Evolutionary conservation across 37 sponge, comb jelly and placozoan genomes (phyloP).

Genomic region (Agelas oroides): DNA sequence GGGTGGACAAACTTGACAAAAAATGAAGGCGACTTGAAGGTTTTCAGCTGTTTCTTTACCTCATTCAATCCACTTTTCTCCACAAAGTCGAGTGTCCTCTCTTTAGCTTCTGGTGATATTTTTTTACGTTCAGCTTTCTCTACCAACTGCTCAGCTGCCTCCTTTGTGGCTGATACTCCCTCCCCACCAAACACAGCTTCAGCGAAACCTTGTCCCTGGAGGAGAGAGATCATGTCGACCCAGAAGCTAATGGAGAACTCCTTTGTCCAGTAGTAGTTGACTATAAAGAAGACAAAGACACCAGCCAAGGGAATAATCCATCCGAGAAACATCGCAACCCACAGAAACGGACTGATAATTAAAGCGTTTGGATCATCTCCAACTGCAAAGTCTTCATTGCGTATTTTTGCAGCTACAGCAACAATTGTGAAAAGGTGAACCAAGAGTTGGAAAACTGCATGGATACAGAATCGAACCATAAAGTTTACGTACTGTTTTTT

Average conservation of each 20-base stretch:
- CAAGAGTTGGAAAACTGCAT: slow-evolving; percentile 25
- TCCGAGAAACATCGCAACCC: slow-evolving; percentile 15
- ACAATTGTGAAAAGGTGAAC: slow-evolving; percentile 32
- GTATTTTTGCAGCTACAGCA: slow-evolving; percentile 38
- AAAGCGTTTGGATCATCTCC: too few relatives aligned
- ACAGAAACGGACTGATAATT: slow-evolving; percentile 29
- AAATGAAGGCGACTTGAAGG: slow-evolving; percentile 1
- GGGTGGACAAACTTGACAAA: slow-evolving; percentile 34
- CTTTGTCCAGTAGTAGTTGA: slow-evolving; percentile 56
- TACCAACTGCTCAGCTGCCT: neutral
- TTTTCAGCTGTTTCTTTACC: slow-evolving; percentile 25
- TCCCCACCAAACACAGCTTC: slow-evolving; percentile 48
- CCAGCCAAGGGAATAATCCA: slow-evolving; percentile 48
- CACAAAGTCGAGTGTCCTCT: too few relatives aligned
- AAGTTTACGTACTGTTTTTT: neutral
- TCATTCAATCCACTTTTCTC: neutral
- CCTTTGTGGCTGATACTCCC: neutral
- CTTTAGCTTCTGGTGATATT: too few relatives aligned
- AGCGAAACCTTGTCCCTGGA: slow-evolving; percentile 49
- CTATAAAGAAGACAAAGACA: slow-evolving; percentile 33
- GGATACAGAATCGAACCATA: slow-evolving; percentile 30
- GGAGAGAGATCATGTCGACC: slow-evolving; percentile 55
- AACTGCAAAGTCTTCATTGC: slow-evolving; percentile 23
- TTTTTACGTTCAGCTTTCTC: neutral
- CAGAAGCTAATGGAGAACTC: slow-evolving; percentile 58